Evolutionary conservation across 2,888 invertebrate genomes (phyloP), one percentile per base, ranked within the genome.

Genomic region (Hirtodrosophila cameraria): DNA sequence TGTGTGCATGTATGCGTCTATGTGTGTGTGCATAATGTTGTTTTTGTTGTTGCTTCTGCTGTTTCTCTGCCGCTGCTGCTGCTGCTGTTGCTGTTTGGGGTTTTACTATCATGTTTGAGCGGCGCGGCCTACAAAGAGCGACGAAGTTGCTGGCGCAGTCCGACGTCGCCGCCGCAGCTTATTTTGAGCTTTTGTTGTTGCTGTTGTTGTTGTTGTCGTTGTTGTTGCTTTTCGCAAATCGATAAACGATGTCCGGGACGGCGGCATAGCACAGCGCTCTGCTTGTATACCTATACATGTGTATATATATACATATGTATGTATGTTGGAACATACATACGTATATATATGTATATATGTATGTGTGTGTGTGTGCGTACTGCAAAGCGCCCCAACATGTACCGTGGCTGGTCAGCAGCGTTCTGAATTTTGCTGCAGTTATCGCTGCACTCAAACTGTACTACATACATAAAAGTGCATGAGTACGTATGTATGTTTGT

Each of bases 211-310:
- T 33, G 16, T 11, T 53, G 15, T 27, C 57, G 53, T 50, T 54
- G 53, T 28, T 66, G 55, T 50, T 79, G 70, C 67, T 80, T 68
- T 68, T 81, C 62, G 73, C 79, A 82, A 83, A 83, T 83, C 83
- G 83, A 83, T 83, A 83, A 86, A 83, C 72, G 82, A 71, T 81
- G 87, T 86, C 71, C 86, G 81, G 81, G 75, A 75, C 79, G 65
- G 67, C 64, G 81, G 65, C 70, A 65, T 50, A 74, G 79, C 65
- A 66, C 66, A 75, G 68, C 85, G 62, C 68, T 65, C 60, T 78
- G 75, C 82, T 64, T 75, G 79, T 81, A 25, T 60, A 55, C 27
- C 64, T 53, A 11, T 57, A 62, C 15, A 31, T 23, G 6, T 18
- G 28, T 45, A 28, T 28, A 8, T 49, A 31, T n/a, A 2, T 28